Percentiles rank a stretch among this genome's conserved stretches.
These are phyloP conservation scores for Bucorvus abyssinicus DNA, from an alignment of 2,797 vertebrate genomes.

Conservation along the genomic window DNA sequence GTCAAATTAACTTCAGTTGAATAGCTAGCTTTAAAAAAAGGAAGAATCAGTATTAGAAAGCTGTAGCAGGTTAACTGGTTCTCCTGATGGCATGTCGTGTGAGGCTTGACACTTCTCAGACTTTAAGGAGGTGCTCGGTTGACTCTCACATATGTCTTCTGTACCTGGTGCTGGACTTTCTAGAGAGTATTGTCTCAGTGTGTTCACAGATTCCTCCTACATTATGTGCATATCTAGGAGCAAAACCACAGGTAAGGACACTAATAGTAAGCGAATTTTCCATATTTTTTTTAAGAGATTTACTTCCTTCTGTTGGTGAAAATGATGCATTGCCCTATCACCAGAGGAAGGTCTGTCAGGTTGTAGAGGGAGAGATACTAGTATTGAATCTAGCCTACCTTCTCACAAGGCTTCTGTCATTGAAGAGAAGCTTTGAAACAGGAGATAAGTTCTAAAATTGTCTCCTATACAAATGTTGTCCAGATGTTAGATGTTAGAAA, in stretches of 20 bases:
- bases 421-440: background rate
- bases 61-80: background rate
- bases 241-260: background rate
- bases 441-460: background rate
- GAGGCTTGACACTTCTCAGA: background rate
- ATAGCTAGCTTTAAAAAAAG: background rate
- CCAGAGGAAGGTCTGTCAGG: background rate
- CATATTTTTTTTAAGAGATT: background rate
- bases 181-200: background rate
- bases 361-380: background rate
- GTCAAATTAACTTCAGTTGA: conserved; percentile 30
- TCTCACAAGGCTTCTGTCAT: background rate
- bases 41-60: background rate
- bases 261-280: background rate
- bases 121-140: background rate
- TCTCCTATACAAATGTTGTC: background rate
- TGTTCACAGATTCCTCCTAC: background rate
- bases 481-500: too few relatives aligned
- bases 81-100: background rate
- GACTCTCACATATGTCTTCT: background rate
- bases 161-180: background rate
- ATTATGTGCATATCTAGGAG: background rate
- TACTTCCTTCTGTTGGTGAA: background rate
- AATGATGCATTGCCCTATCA: background rate
- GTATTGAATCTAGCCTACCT: background rate